Percentiles rank a stretch among this genome's conserved stretches.
Conservation (phyloP, 2,797 vertebrate species). For the Smutsia temminckii region DNA sequence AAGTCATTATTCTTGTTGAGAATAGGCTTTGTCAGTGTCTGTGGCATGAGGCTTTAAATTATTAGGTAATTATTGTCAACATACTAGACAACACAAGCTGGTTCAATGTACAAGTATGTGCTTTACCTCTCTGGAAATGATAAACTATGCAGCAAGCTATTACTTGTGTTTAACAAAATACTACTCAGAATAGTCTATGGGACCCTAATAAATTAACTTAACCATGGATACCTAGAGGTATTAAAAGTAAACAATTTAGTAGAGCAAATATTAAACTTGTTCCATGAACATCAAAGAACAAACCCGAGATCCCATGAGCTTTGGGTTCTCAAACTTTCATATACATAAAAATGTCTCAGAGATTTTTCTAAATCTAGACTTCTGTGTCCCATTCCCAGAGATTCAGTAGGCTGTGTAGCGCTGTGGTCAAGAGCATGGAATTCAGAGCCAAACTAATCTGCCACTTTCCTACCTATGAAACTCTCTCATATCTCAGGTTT, state of each 20-base stretch:
- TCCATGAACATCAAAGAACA: not conserved
- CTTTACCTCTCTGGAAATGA: slow-evolving; percentile 13
- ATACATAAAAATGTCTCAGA: not conserved
- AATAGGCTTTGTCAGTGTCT: not conserved
- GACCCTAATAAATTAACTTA: not conserved
- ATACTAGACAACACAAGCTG: not conserved
- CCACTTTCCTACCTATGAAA: not conserved
- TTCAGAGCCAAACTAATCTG: not conserved
- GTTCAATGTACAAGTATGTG: not conserved
- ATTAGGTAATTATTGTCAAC: not conserved
- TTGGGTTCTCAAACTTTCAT: not conserved
- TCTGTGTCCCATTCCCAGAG: not conserved
- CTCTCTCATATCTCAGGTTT: not conserved
- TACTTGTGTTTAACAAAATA: not conserved
- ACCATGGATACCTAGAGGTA: not conserved
- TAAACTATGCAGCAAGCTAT: not conserved
- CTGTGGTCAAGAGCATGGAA: not conserved
- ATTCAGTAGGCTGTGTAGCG: not conserved
- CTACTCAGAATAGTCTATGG: not conserved
- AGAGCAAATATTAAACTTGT: not conserved
- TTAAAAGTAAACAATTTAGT: not conserved
- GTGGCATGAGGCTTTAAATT: not conserved
- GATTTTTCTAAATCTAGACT: not conserved
- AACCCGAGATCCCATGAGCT: not conserved
- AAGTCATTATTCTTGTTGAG: not conserved